A percentile compares a stretch with the other conserved stretches of the same genome.
Conservation (phyloP, 2,888 invertebrate genomes). For the Drosophila gaucha region DNA sequence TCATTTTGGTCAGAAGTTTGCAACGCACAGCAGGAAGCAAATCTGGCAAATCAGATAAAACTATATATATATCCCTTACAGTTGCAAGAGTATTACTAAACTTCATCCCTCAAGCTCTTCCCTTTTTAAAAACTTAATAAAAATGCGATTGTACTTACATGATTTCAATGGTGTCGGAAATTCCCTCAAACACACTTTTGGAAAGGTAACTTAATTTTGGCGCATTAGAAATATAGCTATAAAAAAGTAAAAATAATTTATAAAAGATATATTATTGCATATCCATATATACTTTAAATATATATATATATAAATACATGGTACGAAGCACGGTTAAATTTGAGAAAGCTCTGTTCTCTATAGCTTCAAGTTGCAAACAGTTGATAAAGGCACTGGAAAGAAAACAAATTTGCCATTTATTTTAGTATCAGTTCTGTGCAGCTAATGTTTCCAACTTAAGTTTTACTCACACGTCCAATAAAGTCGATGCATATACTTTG, state of each 20-base stretch:
- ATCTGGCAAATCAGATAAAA: no score
- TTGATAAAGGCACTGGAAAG: slow-evolving; percentile 75
- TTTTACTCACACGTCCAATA: slow-evolving; percentile 82
- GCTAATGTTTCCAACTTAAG: background rate
- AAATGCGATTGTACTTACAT: slow-evolving; percentile 85
- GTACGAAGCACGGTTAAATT: slow-evolving; percentile 75
- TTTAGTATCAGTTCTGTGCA: background rate
- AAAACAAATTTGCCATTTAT: background rate
- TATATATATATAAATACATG: slow-evolving; percentile 65
- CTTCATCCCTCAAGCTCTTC: no score
- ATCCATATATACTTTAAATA: no score
- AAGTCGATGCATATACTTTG: slow-evolving; percentile 79
- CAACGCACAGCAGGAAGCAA: no score
- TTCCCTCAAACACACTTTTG: slow-evolving; percentile 82
- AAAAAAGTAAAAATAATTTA: background rate
- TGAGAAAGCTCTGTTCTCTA: slow-evolving; percentile 83
- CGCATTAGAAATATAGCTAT: slow-evolving; percentile 89
- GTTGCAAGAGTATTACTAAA: no score
- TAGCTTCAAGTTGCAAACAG: slow-evolving; percentile 80
- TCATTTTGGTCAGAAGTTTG: no score
- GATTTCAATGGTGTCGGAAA: slow-evolving; percentile 85
- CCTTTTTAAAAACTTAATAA: no score
- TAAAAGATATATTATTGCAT: background rate
- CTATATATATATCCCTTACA: no score
- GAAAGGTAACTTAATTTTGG: slow-evolving; percentile 86